These are phyloP conservation scores for Halocaridina rubra DNA, from an alignment of 2,888 invertebrate genomes.

Conservation along the genomic window DNA sequence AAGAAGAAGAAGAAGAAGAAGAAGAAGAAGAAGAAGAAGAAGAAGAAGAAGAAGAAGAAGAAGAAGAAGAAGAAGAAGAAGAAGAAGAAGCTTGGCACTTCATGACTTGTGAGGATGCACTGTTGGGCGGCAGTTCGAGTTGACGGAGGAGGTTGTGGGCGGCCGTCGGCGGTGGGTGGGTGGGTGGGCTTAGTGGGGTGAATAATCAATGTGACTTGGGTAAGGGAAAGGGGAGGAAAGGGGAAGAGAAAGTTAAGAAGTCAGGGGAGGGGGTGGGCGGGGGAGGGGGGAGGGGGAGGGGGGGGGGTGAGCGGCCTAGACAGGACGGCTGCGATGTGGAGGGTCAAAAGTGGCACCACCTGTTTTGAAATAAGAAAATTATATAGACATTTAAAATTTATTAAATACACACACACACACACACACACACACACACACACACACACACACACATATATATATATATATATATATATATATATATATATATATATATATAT, in stretches of 20 bases:
- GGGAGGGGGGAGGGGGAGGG: background rate
- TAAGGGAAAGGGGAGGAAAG: background rate
- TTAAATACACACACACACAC: background rate
- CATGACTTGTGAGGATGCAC: background rate
- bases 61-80: too few relatives aligned
- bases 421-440: background rate
- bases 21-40: background rate
- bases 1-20: background rate
- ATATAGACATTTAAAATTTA: too few relatives aligned
- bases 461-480: background rate
- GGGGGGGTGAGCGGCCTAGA: conserved; percentile 11
- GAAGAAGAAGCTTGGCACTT: background rate
- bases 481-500: background rate
- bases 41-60: too few relatives aligned
- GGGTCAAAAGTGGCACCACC: conserved; percentile 24
- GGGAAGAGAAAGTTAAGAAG: too few relatives aligned
- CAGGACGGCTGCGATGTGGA: conserved; percentile 30
- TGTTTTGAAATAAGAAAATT: background rate
- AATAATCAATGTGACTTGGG: too few relatives aligned
- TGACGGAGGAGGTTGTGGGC: background rate
- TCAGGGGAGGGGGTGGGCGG: background rate
- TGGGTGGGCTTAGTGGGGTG: too few relatives aligned
- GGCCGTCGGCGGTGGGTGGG: conserved; percentile 14
- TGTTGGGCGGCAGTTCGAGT: conserved; percentile 21
- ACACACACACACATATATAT: background rate